Percentiles rank a stretch among this genome's conserved stretches.
Evolutionary conservation across 1,140 invertebrate genomes (phyloP).

Genomic region (Pachyrhynchus sulphureomaculatus): DNA sequence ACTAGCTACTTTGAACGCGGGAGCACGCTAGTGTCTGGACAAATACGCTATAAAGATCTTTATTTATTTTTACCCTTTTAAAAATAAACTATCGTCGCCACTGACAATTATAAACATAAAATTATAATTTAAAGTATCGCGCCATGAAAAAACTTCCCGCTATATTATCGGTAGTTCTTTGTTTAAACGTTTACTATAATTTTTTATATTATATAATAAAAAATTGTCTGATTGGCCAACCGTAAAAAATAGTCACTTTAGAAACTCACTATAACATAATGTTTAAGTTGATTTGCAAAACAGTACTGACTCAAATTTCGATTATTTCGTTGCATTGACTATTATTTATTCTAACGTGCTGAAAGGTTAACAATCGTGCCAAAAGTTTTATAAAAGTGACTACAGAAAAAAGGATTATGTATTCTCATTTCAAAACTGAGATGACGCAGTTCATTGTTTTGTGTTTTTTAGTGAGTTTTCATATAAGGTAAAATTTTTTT

Average conservation of each 20-base stretch:
- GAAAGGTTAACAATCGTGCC: no score
- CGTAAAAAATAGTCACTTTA: conserved; percentile 27
- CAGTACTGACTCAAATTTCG: conserved; percentile 11
- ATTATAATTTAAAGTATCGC: no score
- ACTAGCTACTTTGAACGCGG: no score
- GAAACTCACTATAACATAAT: conserved; percentile 16
- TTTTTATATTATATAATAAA: conserved; percentile 26
- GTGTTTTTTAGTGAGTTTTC: conserved; percentile 8
- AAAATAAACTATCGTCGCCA: no score
- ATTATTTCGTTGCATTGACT: conserved; percentile 8
- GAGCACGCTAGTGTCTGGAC: no score
- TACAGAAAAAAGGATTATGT: no score
- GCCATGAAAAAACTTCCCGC: conserved; percentile 2
- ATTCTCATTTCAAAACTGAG: conserved; percentile 10
- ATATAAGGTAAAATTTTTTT: background rate
- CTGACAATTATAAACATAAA: no score
- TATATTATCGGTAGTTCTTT: conserved; percentile 7
- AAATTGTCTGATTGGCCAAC: conserved; percentile 18
- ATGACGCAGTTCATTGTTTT: conserved; percentile 12
- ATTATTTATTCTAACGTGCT: background rate
- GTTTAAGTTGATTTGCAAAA: conserved; percentile 19
- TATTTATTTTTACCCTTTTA: no score
- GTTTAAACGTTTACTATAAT: conserved; percentile 12
- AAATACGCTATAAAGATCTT: no score
- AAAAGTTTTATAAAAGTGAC: no score